A percentile compares a stretch with the other conserved stretches of the same genome.
Conservation (phyloP, 2,113 vertebrate species). For the Casuarius casuarius region DNA sequence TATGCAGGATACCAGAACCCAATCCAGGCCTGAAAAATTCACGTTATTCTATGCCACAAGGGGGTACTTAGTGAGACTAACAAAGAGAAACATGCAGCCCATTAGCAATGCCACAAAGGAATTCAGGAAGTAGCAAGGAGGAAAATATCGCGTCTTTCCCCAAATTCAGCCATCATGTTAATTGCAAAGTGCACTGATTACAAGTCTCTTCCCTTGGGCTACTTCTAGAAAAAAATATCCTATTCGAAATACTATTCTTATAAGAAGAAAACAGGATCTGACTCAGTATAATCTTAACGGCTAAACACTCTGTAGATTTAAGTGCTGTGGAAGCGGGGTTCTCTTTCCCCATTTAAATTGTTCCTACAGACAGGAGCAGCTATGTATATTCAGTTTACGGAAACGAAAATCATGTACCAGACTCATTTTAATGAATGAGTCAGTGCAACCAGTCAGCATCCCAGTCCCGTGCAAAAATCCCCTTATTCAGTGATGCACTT, state of each 20-base stretch:
- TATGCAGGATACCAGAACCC: not conserved
- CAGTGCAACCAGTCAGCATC: not conserved
- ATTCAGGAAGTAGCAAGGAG: not conserved
- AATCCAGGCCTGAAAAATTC: not conserved
- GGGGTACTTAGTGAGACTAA: not conserved
- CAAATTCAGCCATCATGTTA: not conserved
- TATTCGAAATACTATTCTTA: not conserved
- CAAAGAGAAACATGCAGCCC: not conserved
- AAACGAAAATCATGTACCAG: not conserved
- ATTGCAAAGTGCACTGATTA: fast-evolving
- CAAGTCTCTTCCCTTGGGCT: not conserved
- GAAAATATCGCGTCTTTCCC: not conserved
- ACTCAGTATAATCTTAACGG: not conserved
- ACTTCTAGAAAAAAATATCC: not conserved
- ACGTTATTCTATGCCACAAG: not conserved
- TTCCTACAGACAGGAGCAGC: not conserved
- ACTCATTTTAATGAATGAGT: not conserved
- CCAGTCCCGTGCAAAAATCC: not conserved
- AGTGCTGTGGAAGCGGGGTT: not conserved
- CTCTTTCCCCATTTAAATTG: not conserved
- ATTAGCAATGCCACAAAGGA: not conserved
- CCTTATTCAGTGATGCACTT: not conserved
- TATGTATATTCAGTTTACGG: not conserved
- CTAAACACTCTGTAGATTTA: not conserved
- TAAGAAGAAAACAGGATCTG: not conserved